Evolutionary conservation across 2,888 invertebrate genomes (phyloP), one percentile per base, ranked within the genome.

Genomic region (Drosophila atripex): DNA sequence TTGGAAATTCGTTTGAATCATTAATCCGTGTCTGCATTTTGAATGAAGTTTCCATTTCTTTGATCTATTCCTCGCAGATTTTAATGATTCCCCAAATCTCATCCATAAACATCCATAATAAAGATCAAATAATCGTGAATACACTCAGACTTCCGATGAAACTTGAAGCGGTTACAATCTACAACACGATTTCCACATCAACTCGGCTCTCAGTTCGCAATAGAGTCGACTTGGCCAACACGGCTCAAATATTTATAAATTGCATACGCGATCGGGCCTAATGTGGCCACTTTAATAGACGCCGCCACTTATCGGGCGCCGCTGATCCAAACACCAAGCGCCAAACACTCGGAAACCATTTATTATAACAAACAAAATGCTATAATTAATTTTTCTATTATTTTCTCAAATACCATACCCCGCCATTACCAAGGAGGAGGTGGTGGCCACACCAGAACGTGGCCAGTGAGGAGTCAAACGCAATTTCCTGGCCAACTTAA

Each of bases 361-460:
- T 74, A 84, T 84, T 84, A 80, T 69, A 57, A 51, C 68, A 74
- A 70, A 78, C 74, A 73, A 84, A 82, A 76, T 52, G 73, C 84
- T 75, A 80, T 84, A 74, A 82, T 84, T 86, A 84, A 64, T 51
- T 72, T 73, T 77, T 77, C 68, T 65, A 75, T 76, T 72, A 78
- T 66, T 76, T 69, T 70, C 59, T 53, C 55, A 55, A 66, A 66
- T 49, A 49, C 65, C 65, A 28, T n/a, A 18, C 68, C 64, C 63
- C 35, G 45, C 64, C 38, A 64, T 64, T 64, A 51, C 39, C 30
- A 3, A 2, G 23, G n/a, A 12, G 59, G 60, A 39, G 51, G 25
- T 50, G 54, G 30, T 28, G 60, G 60, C 41, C 23, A 32, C 35
- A 28, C 55, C 53, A 50, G 49, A 58, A 70, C 46, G 64, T 45